phyloP scores from a whole-genome alignment of 2,797 vertebrate genomes.

The Sylvia borin region DNA sequence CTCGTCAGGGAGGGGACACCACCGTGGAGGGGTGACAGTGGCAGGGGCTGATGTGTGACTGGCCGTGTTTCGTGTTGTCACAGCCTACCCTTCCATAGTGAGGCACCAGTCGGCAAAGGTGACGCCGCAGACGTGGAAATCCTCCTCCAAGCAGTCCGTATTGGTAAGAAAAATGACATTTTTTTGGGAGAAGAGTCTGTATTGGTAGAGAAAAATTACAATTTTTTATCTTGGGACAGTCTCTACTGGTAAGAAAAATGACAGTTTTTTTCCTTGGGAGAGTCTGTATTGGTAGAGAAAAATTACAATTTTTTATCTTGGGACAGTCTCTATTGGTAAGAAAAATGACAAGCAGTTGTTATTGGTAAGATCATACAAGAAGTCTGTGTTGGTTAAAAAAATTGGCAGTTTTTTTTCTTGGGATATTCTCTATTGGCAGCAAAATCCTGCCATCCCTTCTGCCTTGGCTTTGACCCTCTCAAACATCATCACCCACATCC shows the following conservation, averaged over 20 bases:
- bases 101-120: conserved; percentile 79
- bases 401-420: no score
- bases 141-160: conserved; percentile 79
- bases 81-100: conserved; percentile 81
- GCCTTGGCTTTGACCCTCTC: not conserved
- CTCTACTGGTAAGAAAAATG: conserved; percentile 72
- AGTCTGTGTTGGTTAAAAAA: conserved; percentile 75
- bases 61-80: conserved; percentile 39
- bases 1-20: not conserved
- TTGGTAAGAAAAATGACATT: conserved; percentile 63
- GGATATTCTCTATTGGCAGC: not conserved
- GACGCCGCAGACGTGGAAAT: conserved; percentile 83
- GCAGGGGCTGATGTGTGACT: not conserved
- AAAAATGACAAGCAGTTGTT: no score
- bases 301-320: not conserved
- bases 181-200: not conserved
- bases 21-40: not conserved
- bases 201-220: not conserved
- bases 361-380: conserved; percentile 47
- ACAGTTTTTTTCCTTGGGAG: not conserved
- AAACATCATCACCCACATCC: not conserved
- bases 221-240: not conserved
- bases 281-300: conserved; percentile 75
- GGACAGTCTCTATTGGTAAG: no score
- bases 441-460: not conserved